Evolutionary conservation across 2,888 invertebrate genomes (phyloP).

Genomic region (Melangyna quadrimaculata): DNA sequence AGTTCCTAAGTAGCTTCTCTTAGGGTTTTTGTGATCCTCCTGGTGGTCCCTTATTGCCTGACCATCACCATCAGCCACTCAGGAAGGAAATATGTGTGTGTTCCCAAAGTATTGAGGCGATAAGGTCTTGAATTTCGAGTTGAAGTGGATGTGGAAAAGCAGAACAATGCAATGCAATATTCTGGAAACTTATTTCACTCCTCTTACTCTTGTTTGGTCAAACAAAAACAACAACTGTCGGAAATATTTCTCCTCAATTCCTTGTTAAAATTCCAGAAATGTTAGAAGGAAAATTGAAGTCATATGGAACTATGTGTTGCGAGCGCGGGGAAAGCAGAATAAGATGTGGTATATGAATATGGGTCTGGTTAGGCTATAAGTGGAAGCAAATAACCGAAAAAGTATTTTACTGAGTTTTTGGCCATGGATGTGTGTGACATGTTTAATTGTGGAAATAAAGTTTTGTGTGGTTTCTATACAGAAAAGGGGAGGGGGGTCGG

Average conservation of each 20-base stretch:
- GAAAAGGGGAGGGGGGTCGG: not conserved
- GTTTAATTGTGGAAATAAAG: conserved; percentile 65
- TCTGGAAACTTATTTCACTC: conserved; percentile 36
- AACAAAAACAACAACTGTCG: conserved; percentile 34
- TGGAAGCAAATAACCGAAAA: conserved; percentile 25
- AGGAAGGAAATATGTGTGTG: conserved; percentile 49
- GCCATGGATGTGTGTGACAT: conserved; percentile 53
- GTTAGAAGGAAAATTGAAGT: not conserved
- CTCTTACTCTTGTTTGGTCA: conserved; percentile 3
- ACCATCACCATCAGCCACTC: not conserved
- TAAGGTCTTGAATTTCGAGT: not conserved
- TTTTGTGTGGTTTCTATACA: conserved; percentile 4
- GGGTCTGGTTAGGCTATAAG: not conserved
- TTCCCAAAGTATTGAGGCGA: not conserved
- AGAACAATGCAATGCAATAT: conserved; percentile 42
- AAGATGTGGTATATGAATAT: not conserved
- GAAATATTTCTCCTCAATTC: conserved; percentile 26
- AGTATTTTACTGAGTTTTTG: conserved; percentile 31
- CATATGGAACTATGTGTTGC: no score
- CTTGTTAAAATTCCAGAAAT: conserved; percentile 23
- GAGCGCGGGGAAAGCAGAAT: no score
- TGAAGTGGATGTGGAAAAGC: not conserved
- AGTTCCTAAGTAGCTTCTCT: conserved; percentile 56
- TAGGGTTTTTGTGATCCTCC: conserved; percentile 31
- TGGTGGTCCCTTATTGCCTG: conserved; percentile 38